Percentiles rank a stretch among this genome's conserved stretches.
Conservation (phyloP, 2,888 invertebrate species). For the Apodemia zela region DNA sequence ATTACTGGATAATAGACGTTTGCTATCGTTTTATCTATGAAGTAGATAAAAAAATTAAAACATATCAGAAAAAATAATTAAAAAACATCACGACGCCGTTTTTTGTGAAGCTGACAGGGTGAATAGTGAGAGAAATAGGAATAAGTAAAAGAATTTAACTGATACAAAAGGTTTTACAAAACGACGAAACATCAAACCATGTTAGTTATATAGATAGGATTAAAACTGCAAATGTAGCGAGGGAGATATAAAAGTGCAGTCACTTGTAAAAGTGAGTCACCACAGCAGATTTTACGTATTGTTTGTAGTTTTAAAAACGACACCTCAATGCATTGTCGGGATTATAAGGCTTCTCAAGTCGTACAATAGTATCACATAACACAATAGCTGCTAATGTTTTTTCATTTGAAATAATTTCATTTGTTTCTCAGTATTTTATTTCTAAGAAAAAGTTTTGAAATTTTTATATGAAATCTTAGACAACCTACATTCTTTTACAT, state of each 20-base stretch:
- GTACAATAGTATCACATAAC: conserved; percentile 72
- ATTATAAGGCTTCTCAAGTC: conserved; percentile 74
- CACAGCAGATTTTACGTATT: conserved; percentile 51
- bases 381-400: conserved; percentile 71
- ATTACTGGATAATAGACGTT: too few relatives aligned
- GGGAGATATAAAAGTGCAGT: conserved; percentile 28
- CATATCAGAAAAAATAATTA: too few relatives aligned
- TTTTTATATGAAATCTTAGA: background rate
- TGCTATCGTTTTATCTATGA: too few relatives aligned
- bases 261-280: conserved; percentile 39
- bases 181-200: background rate
- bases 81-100: background rate
- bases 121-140: background rate
- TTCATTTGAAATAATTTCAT: conserved; percentile 52
- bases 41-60: too few relatives aligned
- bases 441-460: background rate
- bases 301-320: conserved; percentile 61
- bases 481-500: too few relatives aligned
- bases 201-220: conserved; percentile 13
- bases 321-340: conserved; percentile 62
- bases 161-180: background rate
- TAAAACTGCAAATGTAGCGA: conserved; percentile 20
- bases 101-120: background rate
- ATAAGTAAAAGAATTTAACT: background rate
- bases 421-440: conserved; percentile 26